phyloP scores from a whole-genome alignment of 2,888 invertebrate species.

The Apoda limacodes region DNA sequence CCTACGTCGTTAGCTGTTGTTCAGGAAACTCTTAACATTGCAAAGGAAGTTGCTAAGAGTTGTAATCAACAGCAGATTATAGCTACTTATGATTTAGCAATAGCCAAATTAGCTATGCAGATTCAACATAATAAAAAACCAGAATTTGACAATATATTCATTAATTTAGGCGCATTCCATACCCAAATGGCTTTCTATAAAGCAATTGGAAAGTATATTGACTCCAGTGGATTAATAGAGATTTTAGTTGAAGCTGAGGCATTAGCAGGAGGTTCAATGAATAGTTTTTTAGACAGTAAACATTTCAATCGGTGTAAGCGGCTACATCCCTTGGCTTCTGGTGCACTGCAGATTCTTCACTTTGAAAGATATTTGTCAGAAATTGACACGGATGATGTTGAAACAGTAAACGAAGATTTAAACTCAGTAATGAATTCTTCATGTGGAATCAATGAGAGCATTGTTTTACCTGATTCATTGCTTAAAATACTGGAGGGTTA shows the following conservation, averaged over 20 bases:
- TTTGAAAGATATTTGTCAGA: conserved; percentile 24
- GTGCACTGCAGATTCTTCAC: conserved; percentile 26
- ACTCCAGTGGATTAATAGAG: conserved; percentile 26
- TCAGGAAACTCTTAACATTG: conserved; percentile 23
- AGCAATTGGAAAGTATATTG: conserved; percentile 31
- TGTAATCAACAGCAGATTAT: conserved; percentile 23
- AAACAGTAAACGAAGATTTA: too few species aligned
- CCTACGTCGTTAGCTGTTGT: conserved; percentile 24
- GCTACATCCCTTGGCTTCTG: conserved; percentile 25
- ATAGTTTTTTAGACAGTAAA: conserved; percentile 29
- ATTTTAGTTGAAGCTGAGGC: conserved; percentile 26
- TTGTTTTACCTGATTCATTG: too few species aligned
- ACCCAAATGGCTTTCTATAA: conserved; percentile 27
- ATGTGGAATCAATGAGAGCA: too few species aligned
- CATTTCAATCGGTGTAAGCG: conserved; percentile 34
- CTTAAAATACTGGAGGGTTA: conserved; percentile 17
- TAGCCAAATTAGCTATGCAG: conserved; percentile 26
- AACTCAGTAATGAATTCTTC: neutral
- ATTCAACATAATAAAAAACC: conserved; percentile 23
- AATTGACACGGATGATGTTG: conserved; percentile 7
- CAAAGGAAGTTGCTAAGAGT: conserved; percentile 21
- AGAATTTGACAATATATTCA: conserved; percentile 24
- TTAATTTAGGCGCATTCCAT: conserved; percentile 27
- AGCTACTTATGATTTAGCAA: conserved; percentile 30
- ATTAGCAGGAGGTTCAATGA: conserved; percentile 26